Evolutionary conservation across 2,113 vertebrate species (phyloP).

Genomic region (Siphamia tubifer): DNA sequence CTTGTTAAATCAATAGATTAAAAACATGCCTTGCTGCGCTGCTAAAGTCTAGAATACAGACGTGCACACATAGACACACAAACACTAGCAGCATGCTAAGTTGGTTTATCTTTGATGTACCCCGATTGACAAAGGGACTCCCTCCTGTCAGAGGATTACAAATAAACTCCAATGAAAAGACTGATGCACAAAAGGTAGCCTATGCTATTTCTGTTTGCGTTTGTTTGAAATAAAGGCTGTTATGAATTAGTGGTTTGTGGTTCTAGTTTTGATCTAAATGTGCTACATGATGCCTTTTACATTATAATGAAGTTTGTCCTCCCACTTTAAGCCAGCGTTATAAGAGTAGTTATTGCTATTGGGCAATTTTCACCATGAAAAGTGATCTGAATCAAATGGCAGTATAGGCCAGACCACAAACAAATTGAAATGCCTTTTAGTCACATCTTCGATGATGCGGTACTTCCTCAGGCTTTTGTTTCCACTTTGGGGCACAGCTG

Average conservation of each 20-base stretch:
- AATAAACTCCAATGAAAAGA: slow-evolving; percentile 58
- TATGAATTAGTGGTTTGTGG: slow-evolving; percentile 38
- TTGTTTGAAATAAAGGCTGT: slow-evolving; percentile 41
- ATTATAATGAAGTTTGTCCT: neutral
- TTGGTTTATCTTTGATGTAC: slow-evolving; percentile 66
- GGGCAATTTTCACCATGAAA: slow-evolving; percentile 30
- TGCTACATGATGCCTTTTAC: slow-evolving; percentile 5
- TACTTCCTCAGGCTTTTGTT: slow-evolving; percentile 82
- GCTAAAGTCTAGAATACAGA: slow-evolving; percentile 35
- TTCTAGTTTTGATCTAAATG: slow-evolving; percentile 47
- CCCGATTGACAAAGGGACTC: slow-evolving; percentile 62
- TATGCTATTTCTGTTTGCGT: slow-evolving; percentile 32
- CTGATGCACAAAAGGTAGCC: slow-evolving; percentile 47
- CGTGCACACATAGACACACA: slow-evolving; percentile 32
- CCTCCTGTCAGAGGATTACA: slow-evolving; percentile 66
- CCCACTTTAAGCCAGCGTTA: neutral
- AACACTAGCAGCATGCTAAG: slow-evolving; percentile 61
- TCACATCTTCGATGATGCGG: slow-evolving; percentile 77
- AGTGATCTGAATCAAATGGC: slow-evolving; percentile 37
- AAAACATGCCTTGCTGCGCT: slow-evolving; percentile 31
- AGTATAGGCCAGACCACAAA: slow-evolving; percentile 50
- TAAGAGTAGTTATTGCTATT: slow-evolving; percentile 1
- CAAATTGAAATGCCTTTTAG: slow-evolving; percentile 71
- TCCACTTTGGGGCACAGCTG: slow-evolving; percentile 81
- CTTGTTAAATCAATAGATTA: slow-evolving; percentile 53